Evolutionary conservation across 2,113 vertebrate species (phyloP), one percentile per base, ranked within the genome.

Genomic region (Vulpes ferrilata): DNA sequence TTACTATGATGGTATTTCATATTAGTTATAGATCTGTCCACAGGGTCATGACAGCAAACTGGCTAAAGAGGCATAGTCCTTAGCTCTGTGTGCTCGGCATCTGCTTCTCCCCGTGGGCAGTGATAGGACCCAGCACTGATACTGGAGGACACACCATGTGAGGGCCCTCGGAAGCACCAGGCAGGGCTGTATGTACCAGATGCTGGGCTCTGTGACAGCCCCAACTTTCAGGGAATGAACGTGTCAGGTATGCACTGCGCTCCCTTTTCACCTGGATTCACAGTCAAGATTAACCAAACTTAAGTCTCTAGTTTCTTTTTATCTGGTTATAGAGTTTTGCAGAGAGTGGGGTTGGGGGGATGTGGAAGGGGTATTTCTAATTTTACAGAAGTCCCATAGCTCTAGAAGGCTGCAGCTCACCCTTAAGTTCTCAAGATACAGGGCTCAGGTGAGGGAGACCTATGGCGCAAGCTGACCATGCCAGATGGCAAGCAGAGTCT

Each of bases 231-330:
- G 25, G 11, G 59, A 80, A 25, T 8, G 38, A 35, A 88, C 48
- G 74, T 19, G 35, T 30, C 30, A 59, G 55, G 48, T 17, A 25
- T 48, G 73, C 2, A 15, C 3, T 7, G 25, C 59, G 30, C 12
- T 19, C 91, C 76, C 79, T 43, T 85, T n/a, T 59, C 82, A 90
- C 92, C 65, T 53, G 62, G 65, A 88, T 76, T 48, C 93, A 43
- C 32, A 92, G 92, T 64, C 27, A 69, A 73, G 35, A 73, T 22
- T 48, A 84, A 76, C 20, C 55, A 81, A 95, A 79, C 32, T 84
- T 60, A 43, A 62, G 89, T 55, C 57, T 73, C 5, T 86, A 64
- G 38, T 91, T 88, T 97, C 62, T 79, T 73, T 90, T 95, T 65
- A 92, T 62, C 82, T 89, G 92, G 51, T 81, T 93, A 93, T 7